Base-by-base conservation (phyloP, 2,888 invertebrate species). In the Schizaphis graminum region DNA sequence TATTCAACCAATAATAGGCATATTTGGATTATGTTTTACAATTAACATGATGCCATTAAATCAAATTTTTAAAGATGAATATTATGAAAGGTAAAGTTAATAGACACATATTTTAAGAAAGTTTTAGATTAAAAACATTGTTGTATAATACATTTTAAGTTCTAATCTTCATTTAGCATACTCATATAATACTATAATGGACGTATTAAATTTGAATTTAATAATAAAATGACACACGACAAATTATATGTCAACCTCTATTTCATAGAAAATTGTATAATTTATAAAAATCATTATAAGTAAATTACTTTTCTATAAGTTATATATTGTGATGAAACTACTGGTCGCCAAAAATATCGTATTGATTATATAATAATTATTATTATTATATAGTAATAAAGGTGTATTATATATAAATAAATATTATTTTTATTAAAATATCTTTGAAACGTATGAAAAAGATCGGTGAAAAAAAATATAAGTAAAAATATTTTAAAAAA, bases 21-120 rank as follows among this genome's bases (percentile, higher is more conserved):
- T 28, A 16, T 16, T 89, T 13, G 89, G 89, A 89, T n/a, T 47
- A n/a, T 89, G 89, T 61, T 89, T n/a, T 61, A 28, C n/a, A 10
- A 47, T 61, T 16, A 89, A 89, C n/a, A 89, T 61, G 57, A 28
- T 89, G 8, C 47, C 61, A 5, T 41, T 41, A 26, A 8, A 61
- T n/a, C 44, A 89, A 61, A n/a, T 89, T n/a, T n/a, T 61, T 16
- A 44, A 61, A 2, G 41, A 61, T 21, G n/a, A 61, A 47, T 47
- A 89, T 21, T 44, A 47, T 47, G 16, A 61, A 13, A 89, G 61
- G 89, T 61, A 28, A 89, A 41, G 41, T 35, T n/a, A 16, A n/a
- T n/a, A 7, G 11, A 26, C 41, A 57, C 26, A 35, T 61, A 61
- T 61, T 61, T 61, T 28, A 28, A 61, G 4, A 57, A 57, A 7